Evolutionary conservation across 2,113 vertebrate genomes (phyloP).

Genomic region (Colaptes auratus): DNA sequence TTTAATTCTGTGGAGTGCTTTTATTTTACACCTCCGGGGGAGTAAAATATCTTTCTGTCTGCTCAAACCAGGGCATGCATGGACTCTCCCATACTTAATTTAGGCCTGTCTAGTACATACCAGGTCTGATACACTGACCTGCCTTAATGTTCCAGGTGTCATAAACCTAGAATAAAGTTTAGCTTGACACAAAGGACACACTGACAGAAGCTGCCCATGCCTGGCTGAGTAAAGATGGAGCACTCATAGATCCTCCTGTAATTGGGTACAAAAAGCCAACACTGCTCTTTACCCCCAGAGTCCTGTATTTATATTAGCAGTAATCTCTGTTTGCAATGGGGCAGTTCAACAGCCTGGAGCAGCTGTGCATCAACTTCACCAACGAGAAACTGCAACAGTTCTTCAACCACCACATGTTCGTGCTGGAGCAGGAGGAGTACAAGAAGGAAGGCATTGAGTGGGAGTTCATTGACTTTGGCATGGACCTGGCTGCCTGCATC

Average conservation of each 20-base stretch:
- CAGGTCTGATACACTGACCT: neutral
- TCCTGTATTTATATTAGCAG: neutral
- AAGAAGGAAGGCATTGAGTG: neutral
- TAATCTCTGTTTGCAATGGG: neutral
- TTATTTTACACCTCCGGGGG: too few species aligned
- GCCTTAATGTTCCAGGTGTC: neutral
- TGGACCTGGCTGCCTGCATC: slow-evolving; percentile 9
- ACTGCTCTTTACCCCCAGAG: neutral
- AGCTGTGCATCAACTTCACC: slow-evolving; percentile 13
- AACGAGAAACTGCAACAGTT: slow-evolving; percentile 6
- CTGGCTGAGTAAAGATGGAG: neutral
- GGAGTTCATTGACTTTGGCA: slow-evolving; percentile 1
- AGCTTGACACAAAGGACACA: neutral
- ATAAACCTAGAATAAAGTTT: neutral
- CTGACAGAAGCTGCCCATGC: neutral
- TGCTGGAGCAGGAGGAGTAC: slow-evolving; percentile 21
- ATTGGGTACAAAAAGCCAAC: neutral
- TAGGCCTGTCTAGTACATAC: neutral
- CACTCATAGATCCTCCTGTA: neutral
- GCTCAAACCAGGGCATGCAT: too few species aligned
- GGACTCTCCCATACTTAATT: neutral
- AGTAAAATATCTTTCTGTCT: too few species aligned
- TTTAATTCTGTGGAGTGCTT: too few species aligned
- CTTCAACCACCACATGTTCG: slow-evolving; percentile 2
- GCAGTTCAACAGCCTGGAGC: slow-evolving; percentile 15